Evolutionary conservation across 2,797 vertebrate genomes (phyloP).

Genomic region (Myiotriccus ornatus): DNA sequence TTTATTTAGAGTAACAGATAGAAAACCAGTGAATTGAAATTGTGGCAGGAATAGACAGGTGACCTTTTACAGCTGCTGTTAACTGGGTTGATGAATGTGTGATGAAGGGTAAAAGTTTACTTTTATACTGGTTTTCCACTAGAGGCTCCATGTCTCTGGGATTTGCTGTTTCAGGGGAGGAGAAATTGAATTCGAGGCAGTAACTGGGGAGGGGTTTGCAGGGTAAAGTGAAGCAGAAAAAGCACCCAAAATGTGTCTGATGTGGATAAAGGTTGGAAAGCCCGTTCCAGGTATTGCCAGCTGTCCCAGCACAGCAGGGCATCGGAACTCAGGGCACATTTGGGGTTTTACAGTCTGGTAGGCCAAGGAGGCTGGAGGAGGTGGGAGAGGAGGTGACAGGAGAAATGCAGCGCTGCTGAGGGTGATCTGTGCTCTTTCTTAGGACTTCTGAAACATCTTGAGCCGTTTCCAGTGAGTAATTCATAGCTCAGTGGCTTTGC

Average conservation of each 20-base stretch:
- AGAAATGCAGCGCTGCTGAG: neutral
- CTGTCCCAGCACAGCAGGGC: neutral
- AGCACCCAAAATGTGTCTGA: neutral
- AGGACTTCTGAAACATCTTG: neutral
- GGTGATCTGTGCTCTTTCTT: neutral
- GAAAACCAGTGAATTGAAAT: neutral
- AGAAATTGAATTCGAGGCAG: neutral
- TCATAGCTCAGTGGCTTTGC: neutral
- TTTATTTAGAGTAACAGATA: neutral
- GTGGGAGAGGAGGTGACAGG: neutral
- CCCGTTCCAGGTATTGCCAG: neutral
- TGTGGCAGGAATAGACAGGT: neutral
- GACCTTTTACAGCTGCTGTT: slow-evolving; percentile 3
- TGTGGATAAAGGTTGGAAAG: neutral
- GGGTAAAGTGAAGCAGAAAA: neutral
- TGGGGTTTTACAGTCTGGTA: neutral
- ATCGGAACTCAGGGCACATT: neutral
- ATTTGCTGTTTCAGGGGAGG: neutral
- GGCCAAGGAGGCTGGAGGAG: neutral
- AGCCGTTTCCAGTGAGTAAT: neutral
- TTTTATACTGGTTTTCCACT: neutral
- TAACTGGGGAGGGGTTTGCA: neutral
- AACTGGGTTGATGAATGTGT: neutral
- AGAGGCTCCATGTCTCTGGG: neutral
- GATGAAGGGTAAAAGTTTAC: neutral